phyloP scores from a whole-genome alignment of 1,140 invertebrate species.

The Temnothorax curvispinosus region DNA sequence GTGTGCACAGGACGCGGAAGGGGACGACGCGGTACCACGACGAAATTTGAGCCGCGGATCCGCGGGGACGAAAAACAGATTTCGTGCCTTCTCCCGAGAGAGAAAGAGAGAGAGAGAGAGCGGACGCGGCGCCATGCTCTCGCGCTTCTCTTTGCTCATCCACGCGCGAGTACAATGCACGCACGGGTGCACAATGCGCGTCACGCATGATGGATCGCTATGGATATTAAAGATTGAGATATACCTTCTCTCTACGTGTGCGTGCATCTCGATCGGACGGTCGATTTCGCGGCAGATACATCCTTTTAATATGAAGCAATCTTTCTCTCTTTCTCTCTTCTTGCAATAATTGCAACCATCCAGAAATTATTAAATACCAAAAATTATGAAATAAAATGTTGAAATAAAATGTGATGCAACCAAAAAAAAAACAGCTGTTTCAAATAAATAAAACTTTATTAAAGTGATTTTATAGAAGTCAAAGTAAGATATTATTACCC shows the following conservation, averaged over 20 bases:
- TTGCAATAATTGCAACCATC: neutral
- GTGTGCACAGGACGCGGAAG: slow-evolving; percentile 62
- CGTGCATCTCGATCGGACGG: neutral
- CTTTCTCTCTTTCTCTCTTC: neutral
- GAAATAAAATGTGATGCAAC: neutral
- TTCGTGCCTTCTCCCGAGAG: slow-evolving; percentile 57
- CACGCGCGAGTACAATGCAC: slow-evolving; percentile 43
- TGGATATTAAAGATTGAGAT: slow-evolving; percentile 61
- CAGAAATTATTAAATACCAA: neutral
- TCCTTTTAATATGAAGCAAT: neutral
- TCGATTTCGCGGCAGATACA: slow-evolving; percentile 8
- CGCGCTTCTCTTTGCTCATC: slow-evolving; percentile 37
- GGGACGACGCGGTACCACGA: slow-evolving; percentile 52
- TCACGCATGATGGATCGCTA: slow-evolving; percentile 56
- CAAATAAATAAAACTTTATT: neutral
- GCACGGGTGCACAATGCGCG: slow-evolving; percentile 53
- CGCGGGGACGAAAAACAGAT: slow-evolving; percentile 76
- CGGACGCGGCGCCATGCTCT: neutral
- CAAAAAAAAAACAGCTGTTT: neutral
- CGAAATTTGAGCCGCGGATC: slow-evolving; percentile 70
- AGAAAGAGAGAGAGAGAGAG: neutral
- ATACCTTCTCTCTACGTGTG: neutral
- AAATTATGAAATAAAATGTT: neutral
- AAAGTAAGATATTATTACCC: neutral
- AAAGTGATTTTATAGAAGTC: neutral